Evolutionary conservation across 2,888 invertebrate genomes (phyloP), one percentile per base, ranked within the genome.

Genomic region (Allophyes oxyacanthae): DNA sequence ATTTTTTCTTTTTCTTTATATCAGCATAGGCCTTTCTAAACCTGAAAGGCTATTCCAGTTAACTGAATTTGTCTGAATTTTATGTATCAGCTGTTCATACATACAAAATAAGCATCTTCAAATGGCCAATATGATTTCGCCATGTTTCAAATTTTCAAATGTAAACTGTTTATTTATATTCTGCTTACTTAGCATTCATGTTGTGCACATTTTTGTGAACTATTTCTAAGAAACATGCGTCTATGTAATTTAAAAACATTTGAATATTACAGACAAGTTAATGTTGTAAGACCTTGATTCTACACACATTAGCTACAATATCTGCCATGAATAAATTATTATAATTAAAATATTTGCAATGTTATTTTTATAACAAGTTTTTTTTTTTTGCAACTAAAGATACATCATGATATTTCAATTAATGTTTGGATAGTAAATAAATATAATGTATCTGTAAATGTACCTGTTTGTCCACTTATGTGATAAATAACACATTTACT

Each of bases 301-400:
- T 45, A 57, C 38, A 62, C 38, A 62, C 45, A 45, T 53, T 44
- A 64, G 20, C 51, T 33, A 72, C 50, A 66, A 63, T 75, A 61
- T 37, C 28, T 55, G 60, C 60, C 54, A 51, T 65, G 73, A 68
- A 75, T 73, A 62, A 50, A 64, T 75, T 62, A 67, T 36, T 51
- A 51, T 15, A 60, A 59, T 48, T 56, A 42, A 33, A 30, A 54
- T 42, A 46, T 64, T 63, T 53, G 34, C 48, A 49, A 52, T 49
- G 33, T 49, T 62, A 34, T 54, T 52, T 64, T 32, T 40, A 32
- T 37, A 70, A 32, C 20, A 13, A 49, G 32, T 48, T 53, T 50
- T 43, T 42, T 48, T 53, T 50, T 43, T 42, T 30, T 48, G 42
- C 37, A 46, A 40, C 13, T 20, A 10, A 11, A 36, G 5, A 36